Evolutionary conservation across 2,888 invertebrate genomes (phyloP).

Genomic region (Lochmaea capreae): DNA sequence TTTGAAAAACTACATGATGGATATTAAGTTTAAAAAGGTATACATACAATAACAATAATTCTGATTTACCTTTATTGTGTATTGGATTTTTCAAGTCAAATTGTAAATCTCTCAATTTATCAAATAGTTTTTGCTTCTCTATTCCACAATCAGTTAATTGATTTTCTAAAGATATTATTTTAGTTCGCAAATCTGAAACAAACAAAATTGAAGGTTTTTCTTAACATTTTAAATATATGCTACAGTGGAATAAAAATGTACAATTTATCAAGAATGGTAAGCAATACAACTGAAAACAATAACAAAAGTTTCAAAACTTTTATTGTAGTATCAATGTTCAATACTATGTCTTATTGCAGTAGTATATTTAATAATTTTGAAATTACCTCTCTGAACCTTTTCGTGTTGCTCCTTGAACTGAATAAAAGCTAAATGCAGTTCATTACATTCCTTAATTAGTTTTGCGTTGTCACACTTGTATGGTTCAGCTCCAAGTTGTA

Average conservation of each 20-base stretch:
- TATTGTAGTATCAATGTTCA: background rate
- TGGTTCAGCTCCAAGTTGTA: conserved; percentile 80
- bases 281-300: no score
- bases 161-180: conserved; percentile 68
- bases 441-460: conserved; percentile 80
- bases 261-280: background rate
- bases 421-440: conserved; percentile 75
- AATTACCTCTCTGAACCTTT: conserved; percentile 69
- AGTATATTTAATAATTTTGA: background rate
- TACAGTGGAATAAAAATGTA: no score
- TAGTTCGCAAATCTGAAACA: conserved; percentile 66
- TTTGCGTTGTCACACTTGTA: conserved; percentile 85
- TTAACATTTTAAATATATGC: background rate
- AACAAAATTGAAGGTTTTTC: background rate
- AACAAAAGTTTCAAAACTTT: background rate
- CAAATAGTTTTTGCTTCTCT: conserved; percentile 52
- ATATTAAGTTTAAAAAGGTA: background rate
- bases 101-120: conserved; percentile 65
- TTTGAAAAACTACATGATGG: no score
- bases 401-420: conserved; percentile 75
- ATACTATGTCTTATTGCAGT: no score
- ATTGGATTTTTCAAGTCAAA: conserved; percentile 68
- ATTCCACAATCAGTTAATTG: conserved; percentile 72
- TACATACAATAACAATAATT: conserved; percentile 15
- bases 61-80: conserved; percentile 69